Percentiles rank a stretch among this genome's conserved stretches.
Evolutionary conservation across 1,140 invertebrate species (phyloP).

Genomic region (Agraylea sexmaculata): DNA sequence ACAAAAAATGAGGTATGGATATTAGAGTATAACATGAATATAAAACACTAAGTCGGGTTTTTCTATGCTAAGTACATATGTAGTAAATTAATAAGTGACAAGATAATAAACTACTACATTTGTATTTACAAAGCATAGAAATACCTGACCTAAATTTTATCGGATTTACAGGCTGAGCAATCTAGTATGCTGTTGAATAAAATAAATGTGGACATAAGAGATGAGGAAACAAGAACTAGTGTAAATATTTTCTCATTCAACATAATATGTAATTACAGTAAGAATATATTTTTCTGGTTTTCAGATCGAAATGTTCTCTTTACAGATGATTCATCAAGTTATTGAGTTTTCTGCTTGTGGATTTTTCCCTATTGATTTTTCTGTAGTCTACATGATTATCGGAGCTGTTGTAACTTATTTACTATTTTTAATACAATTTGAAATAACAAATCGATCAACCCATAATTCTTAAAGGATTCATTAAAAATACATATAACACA

Average conservation of each 20-base stretch:
- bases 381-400: constrained; percentile 24
- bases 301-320: constrained; percentile 25
- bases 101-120: too few relatives aligned
- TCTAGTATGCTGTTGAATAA: constrained; percentile 6
- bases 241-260: too few relatives aligned
- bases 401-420: constrained; percentile 23
- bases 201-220: constrained; percentile 13
- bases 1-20: constrained; percentile 8
- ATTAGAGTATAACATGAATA: constrained; percentile 5
- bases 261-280: too few relatives aligned
- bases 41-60: background rate
- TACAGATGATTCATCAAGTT: constrained; percentile 27
- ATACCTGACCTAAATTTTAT: too few relatives aligned
- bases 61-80: background rate
- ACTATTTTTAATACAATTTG: constrained; percentile 23
- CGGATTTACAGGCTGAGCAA: too few relatives aligned
- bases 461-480: background rate
- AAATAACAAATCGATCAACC: constrained; percentile 15
- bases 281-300: too few relatives aligned
- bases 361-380: constrained; percentile 26
- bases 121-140: too few relatives aligned
- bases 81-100: background rate
- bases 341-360: constrained; percentile 28
- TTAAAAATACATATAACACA: constrained; percentile 24
- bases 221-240: constrained; percentile 13